phyloP scores from a whole-genome alignment of 2,113 vertebrate genomes.

The Campylomormyrus tamandua region DNA sequence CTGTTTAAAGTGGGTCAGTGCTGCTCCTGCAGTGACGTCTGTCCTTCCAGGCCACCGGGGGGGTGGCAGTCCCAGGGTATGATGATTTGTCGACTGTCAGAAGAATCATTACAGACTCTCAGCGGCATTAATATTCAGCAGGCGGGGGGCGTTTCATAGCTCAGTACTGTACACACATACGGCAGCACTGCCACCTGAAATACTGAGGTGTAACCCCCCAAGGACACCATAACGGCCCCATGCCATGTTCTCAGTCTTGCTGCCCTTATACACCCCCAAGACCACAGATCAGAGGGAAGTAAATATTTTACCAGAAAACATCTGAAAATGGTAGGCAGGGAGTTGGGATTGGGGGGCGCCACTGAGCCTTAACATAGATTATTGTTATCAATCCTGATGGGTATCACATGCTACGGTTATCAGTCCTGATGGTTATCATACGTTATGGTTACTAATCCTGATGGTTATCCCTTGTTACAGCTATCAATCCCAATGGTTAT shows the following conservation, averaged over 20 bases:
- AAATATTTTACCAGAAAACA: constrained; percentile 29
- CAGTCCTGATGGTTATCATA: background rate
- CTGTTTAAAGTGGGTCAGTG: background rate
- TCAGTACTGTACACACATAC: background rate
- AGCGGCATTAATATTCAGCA: constrained; percentile 26
- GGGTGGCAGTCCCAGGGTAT: constrained; percentile 7
- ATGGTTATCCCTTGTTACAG: background rate
- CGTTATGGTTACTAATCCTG: background rate
- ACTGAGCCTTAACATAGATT: constrained; percentile 26
- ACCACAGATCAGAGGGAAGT: constrained; percentile 28
- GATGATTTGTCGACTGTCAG: constrained; percentile 26
- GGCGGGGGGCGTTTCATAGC: background rate
- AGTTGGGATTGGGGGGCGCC: constrained; percentile 21
- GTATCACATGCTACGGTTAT: background rate
- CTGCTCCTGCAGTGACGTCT: background rate
- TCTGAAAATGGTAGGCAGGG: constrained; percentile 21
- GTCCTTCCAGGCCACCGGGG: background rate
- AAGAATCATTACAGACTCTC: constrained; percentile 21
- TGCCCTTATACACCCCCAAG: background rate
- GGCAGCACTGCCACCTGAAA: background rate
- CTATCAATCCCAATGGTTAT: background rate
- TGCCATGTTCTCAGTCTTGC: background rate
- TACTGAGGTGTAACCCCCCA: background rate
- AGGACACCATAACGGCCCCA: background rate
- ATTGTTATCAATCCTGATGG: background rate